Conservation (phyloP, 2,113 vertebrate genomes). For the Ariopsis seemanni region DNA sequence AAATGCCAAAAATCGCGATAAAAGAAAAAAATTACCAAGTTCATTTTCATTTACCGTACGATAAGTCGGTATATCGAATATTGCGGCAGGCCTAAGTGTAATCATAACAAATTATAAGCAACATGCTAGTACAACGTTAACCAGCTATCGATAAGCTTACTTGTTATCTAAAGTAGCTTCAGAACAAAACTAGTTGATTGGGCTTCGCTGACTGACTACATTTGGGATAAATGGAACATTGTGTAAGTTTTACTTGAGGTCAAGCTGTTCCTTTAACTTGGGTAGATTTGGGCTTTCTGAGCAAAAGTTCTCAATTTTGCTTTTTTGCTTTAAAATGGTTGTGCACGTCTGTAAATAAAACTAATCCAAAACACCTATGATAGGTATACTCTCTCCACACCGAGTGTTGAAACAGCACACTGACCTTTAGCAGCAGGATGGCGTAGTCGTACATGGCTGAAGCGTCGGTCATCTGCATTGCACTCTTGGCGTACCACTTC, state of each 20-base stretch:
- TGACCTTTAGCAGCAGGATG: constrained; percentile 88
- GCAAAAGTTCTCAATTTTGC: no score
- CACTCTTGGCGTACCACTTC: constrained; percentile 85
- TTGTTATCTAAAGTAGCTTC: not conserved
- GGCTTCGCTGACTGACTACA: not conserved
- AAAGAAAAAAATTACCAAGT: no score
- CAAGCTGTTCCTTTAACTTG: not conserved
- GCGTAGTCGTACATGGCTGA: constrained; percentile 86
- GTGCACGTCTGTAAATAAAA: not conserved
- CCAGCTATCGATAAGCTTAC: not conserved
- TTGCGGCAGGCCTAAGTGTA: no score
- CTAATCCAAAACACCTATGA: not conserved
- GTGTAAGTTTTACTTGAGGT: not conserved
- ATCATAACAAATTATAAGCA: no score
- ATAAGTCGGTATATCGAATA: no score
- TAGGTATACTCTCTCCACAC: not conserved
- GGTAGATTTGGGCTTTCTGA: not conserved
- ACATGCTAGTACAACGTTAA: not conserved
- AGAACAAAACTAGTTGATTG: no score
- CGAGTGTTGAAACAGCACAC: not conserved
- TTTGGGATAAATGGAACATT: not conserved
- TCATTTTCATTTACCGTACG: no score
- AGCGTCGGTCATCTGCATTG: constrained; percentile 83
- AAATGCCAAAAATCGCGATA: no score
- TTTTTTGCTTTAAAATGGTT: not conserved